Base-by-base conservation (phyloP, 1,140 invertebrate genomes). In the Colletes gigas region DNA sequence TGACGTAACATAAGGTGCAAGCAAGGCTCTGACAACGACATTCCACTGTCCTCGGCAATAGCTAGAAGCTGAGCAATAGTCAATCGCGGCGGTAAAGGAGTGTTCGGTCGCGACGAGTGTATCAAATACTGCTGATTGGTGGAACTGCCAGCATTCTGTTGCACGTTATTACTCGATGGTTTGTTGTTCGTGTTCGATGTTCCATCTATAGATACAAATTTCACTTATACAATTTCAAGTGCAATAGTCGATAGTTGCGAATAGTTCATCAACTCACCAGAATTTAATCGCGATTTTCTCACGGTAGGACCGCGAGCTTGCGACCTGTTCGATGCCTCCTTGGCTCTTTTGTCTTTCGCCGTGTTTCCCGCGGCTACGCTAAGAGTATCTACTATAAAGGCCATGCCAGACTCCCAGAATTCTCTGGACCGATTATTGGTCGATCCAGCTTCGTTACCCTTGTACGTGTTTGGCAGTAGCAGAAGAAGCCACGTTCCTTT, bases 261-360 rank as follows among this genome's bases (percentile, higher is more conserved):
- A 2, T 30, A 10, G 1, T 30, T 30, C 30, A 5, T n/a, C 17
- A 70, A 88, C 80, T 65, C 88, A 91, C 92, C 91, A 77, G 88
- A 70, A 83, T 87, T 91, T 67, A 89, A 83, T 70, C 91, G 90
- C 17, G 86, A 47, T 81, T 90, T 93, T 81, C 90, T 84, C 8
- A 92, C 73, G 9, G 90, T 83, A 8, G 93, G 91, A 39, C 88
- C 88, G 68, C 91, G 90, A 21, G 89, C 90, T 81, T 93, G 92
- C 3, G 92, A 91, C 50, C 92, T 91, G 87, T 96, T 96, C 83
- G 96, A 96, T 2, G 95, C 95, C 90, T 97, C 96, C 88, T 97
- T 97, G 44, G 96, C 94, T 60, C 97, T 94, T 92, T 98, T 98
- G 90, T 97, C 97, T 92, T 97, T 97, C 55, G 96, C 97, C 5